Evolutionary conservation across 1,140 invertebrate genomes (phyloP), one percentile per base, ranked within the genome.

Genomic region (Papilio polyxenes): DNA sequence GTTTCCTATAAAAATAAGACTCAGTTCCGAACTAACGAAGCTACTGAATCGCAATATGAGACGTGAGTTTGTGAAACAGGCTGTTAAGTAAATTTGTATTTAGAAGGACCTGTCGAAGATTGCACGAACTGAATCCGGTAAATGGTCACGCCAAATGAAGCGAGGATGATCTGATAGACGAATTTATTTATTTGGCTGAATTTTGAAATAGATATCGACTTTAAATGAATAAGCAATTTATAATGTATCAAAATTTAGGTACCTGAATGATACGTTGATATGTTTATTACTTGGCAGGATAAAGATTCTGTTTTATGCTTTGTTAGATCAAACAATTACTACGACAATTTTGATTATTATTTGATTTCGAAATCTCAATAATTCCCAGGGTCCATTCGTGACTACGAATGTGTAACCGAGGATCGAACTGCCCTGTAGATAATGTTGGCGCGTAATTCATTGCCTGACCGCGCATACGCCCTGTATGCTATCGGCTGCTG

Each of bases 381-480:
- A 80, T 53, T 82, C 44, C 44, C 37, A 81, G 80, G 80, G 3
- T 7, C 40, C 59, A 83, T 85, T 92, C 90, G 91, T 92, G 90
- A 90, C 88, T 87, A 81, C 87, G 87, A 89, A 89, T 88, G 88
- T 90, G 87, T 89, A 89, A 82, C 80, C 85, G 84, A 86, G 85
- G 84, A 88, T 86, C 87, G 85, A 83, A 88, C 87, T 84, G 23
- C 88, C 89, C 89, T 88, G 88, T 89, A 92, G 91, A 91, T 90
- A 90, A 86, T 85, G 89, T 86, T 86, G 86, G 82, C 88, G 87
- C 87, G 90, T 92, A 90, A 92, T 92, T 93, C 91, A 92, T 91
- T 90, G 87, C 87, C 79, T 75, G 81, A 83, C 83, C 78, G 82
- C 53, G 81, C 80, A 82, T 75, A 83, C 82, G 82, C 74, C 72